Evolutionary conservation across 2,113 vertebrate species (phyloP), one percentile per base, ranked within the genome.

Genomic region (Morphnarchus princeps): DNA sequence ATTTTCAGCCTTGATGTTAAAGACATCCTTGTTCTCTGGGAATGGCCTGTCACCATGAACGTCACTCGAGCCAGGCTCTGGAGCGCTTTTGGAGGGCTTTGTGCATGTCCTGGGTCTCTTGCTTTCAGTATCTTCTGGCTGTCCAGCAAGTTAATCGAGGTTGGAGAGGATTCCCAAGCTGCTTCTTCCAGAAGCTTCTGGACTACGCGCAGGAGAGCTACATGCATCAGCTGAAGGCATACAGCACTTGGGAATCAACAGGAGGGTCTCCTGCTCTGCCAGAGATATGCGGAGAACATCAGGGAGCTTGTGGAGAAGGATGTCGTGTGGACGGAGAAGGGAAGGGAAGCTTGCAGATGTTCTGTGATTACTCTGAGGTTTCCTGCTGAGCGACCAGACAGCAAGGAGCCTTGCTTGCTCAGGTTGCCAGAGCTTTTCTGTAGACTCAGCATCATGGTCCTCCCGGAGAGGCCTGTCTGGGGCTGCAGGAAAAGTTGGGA

Each of bases 41-140:
- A 36, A 36, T 0, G 12, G 32, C 20, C 20, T 9, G 43, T 32
- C 28, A 3, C 57, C 4, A 24, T 3, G 55, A 18, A 3, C 1
- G 2, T 38, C 28, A 1, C 49, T 38, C 4, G 12, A 28, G 34
- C 18, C 29, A 4, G 22, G 29, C 61, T 19, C 61, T 40, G 71
- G n/a, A 47, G n/a, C 9, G 0, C 42, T 76, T 22, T 31, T 5
- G 3, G 29, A 15, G 40, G 28, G 61, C 6, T 29, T 57, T 52
- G 25, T 42, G 31, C 8, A 0, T 4, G 15, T n/a, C 62, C n/a
- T 16, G 31, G 5, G 16, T 58, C 20, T 72, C 29, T 18, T 8
- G 57, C 40, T 21, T 31, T 18, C 43, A 3, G 31, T 8, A 11
- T 29, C 21, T 36, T 22, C 69, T 29, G 31, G 14, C 42, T 49